Conservation (phyloP, 1,140 invertebrate species). For the Dendroctonus valens region DNA sequence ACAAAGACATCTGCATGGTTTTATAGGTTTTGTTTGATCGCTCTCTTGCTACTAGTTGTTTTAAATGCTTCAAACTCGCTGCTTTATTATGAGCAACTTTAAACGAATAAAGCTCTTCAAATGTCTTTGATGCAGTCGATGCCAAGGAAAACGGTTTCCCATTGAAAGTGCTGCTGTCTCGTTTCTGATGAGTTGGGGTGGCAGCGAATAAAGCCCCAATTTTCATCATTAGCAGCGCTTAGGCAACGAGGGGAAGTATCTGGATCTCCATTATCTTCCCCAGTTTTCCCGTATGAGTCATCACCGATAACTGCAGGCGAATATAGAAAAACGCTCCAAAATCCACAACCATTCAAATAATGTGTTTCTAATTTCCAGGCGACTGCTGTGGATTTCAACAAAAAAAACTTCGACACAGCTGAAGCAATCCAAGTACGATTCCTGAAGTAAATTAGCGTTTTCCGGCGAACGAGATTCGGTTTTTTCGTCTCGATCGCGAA, state of each 20-base stretch:
- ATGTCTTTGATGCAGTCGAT: not conserved
- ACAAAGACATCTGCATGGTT: too few species aligned
- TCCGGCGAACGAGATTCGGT: slow-evolving; percentile 5
- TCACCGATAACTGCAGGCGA: not conserved
- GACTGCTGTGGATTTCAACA: too few species aligned
- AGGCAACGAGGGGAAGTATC: slow-evolving; percentile 6
- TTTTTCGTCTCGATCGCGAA: slow-evolving; percentile 3
- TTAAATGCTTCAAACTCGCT: too few species aligned
- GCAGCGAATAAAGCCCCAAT: slow-evolving; percentile 4
- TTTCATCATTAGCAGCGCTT: slow-evolving; percentile 11
- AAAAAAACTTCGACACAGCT: not conserved
- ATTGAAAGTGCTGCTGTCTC: not conserved
- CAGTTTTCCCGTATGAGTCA: not conserved
- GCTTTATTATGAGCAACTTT: too few species aligned
- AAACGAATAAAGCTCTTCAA: too few species aligned
- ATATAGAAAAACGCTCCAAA: too few species aligned
- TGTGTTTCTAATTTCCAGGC: too few species aligned
- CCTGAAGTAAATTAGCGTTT: slow-evolving; percentile 5
- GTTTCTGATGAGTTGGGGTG: slow-evolving; percentile 5
- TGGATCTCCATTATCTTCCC: not conserved
- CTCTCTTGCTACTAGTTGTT: too few species aligned
- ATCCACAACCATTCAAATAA: too few species aligned
- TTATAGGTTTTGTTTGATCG: too few species aligned
- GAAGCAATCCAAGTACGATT: not conserved
- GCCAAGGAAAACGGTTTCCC: not conserved